A percentile compares a stretch with the other conserved stretches of the same genome.
Conservation (phyloP, 2,797 vertebrate genomes). For the Lepilemur ruficaudatus region DNA sequence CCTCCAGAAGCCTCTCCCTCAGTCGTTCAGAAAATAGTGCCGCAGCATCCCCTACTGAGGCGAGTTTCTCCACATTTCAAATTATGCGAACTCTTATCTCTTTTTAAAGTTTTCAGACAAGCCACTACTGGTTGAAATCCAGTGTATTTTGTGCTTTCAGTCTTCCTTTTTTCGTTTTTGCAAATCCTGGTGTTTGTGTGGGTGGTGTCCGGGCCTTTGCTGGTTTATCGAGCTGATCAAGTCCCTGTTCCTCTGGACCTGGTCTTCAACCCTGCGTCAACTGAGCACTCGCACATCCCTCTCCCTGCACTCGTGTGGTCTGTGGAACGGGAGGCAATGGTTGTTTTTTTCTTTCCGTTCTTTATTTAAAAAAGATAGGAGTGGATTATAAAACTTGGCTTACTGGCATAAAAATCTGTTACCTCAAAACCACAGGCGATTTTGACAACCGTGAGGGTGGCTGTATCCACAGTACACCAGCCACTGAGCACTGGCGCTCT, state of each 20-base stretch:
- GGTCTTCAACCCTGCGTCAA: background rate
- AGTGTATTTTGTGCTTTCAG: background rate
- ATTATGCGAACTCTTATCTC: background rate
- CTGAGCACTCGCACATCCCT: rapidly evolving
- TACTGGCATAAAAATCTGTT: background rate
- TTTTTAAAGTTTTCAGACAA: background rate
- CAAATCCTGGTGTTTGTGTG: background rate
- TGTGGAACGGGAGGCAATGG: rapidly evolving
- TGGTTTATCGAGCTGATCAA: background rate
- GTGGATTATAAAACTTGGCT: background rate
- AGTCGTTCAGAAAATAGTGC: background rate
- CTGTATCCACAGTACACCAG: background rate
- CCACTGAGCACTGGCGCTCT: too few relatives aligned
- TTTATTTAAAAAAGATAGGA: background rate
- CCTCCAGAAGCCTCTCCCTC: background rate
- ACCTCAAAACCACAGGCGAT: background rate
- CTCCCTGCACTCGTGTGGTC: rapidly evolving
- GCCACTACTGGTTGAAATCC: background rate
- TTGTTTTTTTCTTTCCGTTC: rapidly evolving
- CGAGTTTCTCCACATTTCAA: too few relatives aligned
- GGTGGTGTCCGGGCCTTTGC: background rate
- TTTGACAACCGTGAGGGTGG: background rate
- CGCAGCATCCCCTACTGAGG: too few relatives aligned
- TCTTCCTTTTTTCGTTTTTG: background rate
- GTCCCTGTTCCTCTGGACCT: background rate